phyloP scores from a whole-genome alignment of 1,140 invertebrate species.

The Drosophila murphyi region DNA sequence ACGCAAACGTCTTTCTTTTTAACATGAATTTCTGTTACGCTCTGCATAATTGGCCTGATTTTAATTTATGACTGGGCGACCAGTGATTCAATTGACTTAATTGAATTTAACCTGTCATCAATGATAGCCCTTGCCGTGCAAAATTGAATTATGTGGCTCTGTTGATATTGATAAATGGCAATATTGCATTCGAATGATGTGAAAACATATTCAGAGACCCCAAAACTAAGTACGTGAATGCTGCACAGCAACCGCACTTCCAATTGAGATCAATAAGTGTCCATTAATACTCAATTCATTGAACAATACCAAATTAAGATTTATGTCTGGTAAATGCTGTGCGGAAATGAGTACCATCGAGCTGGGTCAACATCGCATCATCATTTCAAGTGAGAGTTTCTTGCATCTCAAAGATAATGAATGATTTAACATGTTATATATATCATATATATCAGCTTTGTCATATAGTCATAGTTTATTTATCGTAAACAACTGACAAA shows the following conservation, averaged over 20 bases:
- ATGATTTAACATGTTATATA: too few relatives aligned
- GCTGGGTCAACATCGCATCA: too few relatives aligned
- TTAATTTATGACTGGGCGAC: constrained; percentile 63
- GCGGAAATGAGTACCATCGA: not conserved
- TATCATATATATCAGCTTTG: too few relatives aligned
- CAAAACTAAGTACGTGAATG: constrained; percentile 53
- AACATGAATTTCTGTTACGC: constrained; percentile 27
- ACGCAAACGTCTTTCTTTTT: constrained; percentile 17
- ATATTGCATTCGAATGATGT: constrained; percentile 68
- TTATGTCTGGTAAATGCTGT: constrained; percentile 20
- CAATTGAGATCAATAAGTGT: constrained; percentile 57
- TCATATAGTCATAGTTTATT: too few relatives aligned
- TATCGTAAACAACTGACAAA: too few relatives aligned
- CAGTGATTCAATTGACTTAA: constrained; percentile 75
- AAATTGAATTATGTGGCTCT: constrained; percentile 68
- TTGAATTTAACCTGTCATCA: constrained; percentile 53
- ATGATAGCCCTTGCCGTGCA: constrained; percentile 7
- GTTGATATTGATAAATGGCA: constrained; percentile 78
- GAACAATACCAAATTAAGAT: not conserved
- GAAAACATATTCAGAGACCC: constrained; percentile 43
- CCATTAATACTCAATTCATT: constrained; percentile 23
- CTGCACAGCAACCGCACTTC: constrained; percentile 10
- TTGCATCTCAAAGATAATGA: too few relatives aligned
- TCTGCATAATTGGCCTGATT: constrained; percentile 71
- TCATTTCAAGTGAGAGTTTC: too few relatives aligned